A percentile compares a stretch with the other conserved stretches of the same genome.
These are phyloP conservation scores for Sebastes flavidus DNA, from an alignment of 2,797 vertebrate genomes.

Conservation along the genomic window DNA sequence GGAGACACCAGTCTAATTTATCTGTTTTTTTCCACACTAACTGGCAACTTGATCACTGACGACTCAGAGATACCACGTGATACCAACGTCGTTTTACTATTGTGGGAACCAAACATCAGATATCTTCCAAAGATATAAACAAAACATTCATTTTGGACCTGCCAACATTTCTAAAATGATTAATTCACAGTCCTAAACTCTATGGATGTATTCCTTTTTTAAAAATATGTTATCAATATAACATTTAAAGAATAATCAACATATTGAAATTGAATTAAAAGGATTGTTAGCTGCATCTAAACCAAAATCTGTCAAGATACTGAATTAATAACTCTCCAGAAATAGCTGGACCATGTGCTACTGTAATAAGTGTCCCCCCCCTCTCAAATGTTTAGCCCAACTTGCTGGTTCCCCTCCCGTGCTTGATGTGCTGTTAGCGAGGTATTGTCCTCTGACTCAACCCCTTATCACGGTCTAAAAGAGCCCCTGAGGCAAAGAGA, in stretches of 20 bases:
- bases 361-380: constrained; percentile 4
- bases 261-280: neutral
- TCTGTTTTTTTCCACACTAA: too few species aligned
- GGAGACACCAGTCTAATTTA: too few species aligned
- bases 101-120: too few species aligned
- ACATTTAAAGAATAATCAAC: neutral
- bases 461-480: constrained; percentile 48
- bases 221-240: neutral
- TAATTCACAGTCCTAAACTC: too few species aligned
- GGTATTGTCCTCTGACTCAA: constrained; percentile 47
- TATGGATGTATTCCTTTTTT: too few species aligned
- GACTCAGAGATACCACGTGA: too few species aligned
- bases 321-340: neutral
- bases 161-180: accelerated
- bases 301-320: neutral
- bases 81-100: too few species aligned
- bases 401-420: constrained; percentile 10
- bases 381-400: neutral
- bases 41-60: too few species aligned
- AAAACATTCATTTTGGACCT: too few species aligned
- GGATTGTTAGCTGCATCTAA: neutral
- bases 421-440: constrained; percentile 27
- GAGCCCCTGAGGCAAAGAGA: constrained; percentile 43
- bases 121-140: too few species aligned
- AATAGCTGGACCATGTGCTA: neutral